Percentiles rank a stretch among this genome's conserved stretches.
These are phyloP conservation scores for Leptopilina syphax DNA, from an alignment of 2,888 invertebrate genomes.

Conservation along the genomic window DNA sequence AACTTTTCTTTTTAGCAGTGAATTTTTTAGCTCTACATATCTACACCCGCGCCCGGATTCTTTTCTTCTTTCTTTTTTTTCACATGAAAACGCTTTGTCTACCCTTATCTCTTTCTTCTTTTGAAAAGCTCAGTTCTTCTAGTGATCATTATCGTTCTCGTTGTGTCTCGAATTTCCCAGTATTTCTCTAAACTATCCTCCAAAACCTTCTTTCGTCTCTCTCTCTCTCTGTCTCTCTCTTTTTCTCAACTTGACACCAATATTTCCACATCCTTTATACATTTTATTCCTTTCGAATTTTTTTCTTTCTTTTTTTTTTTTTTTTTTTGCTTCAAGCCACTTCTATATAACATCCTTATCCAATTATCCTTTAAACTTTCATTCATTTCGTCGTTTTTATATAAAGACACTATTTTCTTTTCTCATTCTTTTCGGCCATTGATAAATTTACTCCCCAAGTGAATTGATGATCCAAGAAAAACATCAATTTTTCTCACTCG, in stretches of 20 bases:
- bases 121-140: conserved; percentile 23
- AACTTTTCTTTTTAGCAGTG: not conserved
- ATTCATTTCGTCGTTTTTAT: not conserved
- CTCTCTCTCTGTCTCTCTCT: not conserved
- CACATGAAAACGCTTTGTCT: conserved; percentile 32
- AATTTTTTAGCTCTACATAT: conserved; percentile 1
- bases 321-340: not conserved
- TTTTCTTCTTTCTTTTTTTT: conserved; percentile 3
- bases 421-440: not conserved
- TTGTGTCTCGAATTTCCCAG: conserved; percentile 11
- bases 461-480: not conserved
- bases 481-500: no score
- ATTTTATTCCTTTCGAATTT: not conserved
- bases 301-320: no score
- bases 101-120: conserved; percentile 35
- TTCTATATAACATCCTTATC: not conserved
- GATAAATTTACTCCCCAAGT: conserved; percentile 10
- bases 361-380: conserved; percentile 27
- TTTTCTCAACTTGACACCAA: conserved; percentile 3
- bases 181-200: conserved; percentile 29
- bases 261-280: conserved; percentile 10
- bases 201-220: not conserved
- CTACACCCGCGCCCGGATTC: conserved; percentile 8
- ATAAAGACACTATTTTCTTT: not conserved
- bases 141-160: conserved; percentile 29